Percentiles rank a stretch among this genome's conserved stretches.
Evolutionary conservation across 2,113 vertebrate genomes (phyloP).

Genomic region (Benthochromis sp.): DNA sequence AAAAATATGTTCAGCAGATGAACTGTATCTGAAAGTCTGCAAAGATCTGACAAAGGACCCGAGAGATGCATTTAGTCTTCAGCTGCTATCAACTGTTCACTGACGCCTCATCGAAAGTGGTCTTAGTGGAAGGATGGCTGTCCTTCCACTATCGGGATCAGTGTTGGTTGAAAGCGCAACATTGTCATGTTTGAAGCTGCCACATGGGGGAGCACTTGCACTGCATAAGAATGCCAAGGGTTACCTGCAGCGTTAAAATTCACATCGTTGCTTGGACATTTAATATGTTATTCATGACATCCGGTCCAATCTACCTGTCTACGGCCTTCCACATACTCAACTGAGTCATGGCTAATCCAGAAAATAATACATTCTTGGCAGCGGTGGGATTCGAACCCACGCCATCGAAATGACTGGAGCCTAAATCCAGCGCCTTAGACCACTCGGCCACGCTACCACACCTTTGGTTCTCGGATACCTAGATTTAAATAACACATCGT

Average conservation of each 20-base stretch:
- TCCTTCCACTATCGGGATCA: not conserved
- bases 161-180: not conserved
- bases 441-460: slow-evolving; percentile 21
- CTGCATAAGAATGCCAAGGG: not conserved
- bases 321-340: not conserved
- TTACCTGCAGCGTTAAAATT: not conserved
- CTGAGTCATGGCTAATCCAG: too few species aligned
- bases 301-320: not conserved
- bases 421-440: slow-evolving; percentile 32
- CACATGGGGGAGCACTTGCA: slow-evolving; percentile 8
- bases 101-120: not conserved
- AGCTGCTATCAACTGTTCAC: not conserved
- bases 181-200: not conserved
- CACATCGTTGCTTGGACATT: not conserved
- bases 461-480: fast-evolving
- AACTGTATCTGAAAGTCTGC: not conserved
- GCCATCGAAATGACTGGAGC: slow-evolving; percentile 32
- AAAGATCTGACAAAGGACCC: not conserved
- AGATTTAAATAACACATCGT: not conserved
- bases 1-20: not conserved
- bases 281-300: too few species aligned
- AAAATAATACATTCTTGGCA: not conserved
- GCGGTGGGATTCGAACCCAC: slow-evolving; percentile 31
- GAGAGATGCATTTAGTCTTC: not conserved
- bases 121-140: not conserved